Conservation (phyloP, 35 echinoderm and acorn worm genomes). For the Anneissia japonica region DNA sequence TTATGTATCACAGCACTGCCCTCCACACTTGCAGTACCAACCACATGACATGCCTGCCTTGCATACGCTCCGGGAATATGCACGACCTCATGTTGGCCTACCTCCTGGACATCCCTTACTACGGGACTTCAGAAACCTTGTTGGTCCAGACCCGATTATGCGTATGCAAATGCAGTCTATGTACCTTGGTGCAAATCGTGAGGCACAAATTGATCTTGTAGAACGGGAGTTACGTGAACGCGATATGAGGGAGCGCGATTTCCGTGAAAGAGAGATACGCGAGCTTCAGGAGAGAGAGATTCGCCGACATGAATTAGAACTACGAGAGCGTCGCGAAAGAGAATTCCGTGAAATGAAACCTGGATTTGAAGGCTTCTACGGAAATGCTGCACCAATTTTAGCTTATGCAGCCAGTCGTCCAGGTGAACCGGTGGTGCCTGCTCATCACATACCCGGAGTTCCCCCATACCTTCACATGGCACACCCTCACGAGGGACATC, state of each 20-base stretch:
- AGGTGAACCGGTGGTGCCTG: slow-evolving; percentile 26
- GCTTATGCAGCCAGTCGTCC: background rate
- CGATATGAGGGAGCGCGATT: slow-evolving; percentile 50
- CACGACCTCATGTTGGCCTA: slow-evolving; percentile 63
- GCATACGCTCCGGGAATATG: slow-evolving; percentile 89
- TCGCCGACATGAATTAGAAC: slow-evolving; percentile 24
- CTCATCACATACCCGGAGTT: slow-evolving; percentile 15
- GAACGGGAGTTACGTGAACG: slow-evolving; percentile 84
- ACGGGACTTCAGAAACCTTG: slow-evolving; percentile 34
- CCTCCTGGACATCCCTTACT: slow-evolving; percentile 19
- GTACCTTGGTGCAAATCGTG: slow-evolving; percentile 58
- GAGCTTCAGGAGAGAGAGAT: slow-evolving; percentile 28
- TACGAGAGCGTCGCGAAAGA: slow-evolving; percentile 44
- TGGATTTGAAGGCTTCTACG: slow-evolving; percentile 49
- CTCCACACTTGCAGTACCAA: slow-evolving; percentile 16
- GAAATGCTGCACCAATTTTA: background rate
- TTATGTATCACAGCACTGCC: slow-evolving; percentile 1
- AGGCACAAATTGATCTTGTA: slow-evolving; percentile 83
- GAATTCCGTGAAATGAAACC: slow-evolving; percentile 63
- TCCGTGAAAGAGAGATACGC: slow-evolving; percentile 44
- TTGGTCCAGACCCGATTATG: slow-evolving; percentile 91
- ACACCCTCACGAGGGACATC: slow-evolving; percentile 21
- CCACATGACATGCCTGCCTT: slow-evolving; percentile 83
- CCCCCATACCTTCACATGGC: slow-evolving; percentile 1
- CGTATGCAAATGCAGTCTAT: slow-evolving; percentile 72